A percentile compares a stretch with the other conserved stretches of the same genome.
phyloP scores from a whole-genome alignment of 2,113 vertebrate species.

The Phyllopteryx taeniolatus region DNA sequence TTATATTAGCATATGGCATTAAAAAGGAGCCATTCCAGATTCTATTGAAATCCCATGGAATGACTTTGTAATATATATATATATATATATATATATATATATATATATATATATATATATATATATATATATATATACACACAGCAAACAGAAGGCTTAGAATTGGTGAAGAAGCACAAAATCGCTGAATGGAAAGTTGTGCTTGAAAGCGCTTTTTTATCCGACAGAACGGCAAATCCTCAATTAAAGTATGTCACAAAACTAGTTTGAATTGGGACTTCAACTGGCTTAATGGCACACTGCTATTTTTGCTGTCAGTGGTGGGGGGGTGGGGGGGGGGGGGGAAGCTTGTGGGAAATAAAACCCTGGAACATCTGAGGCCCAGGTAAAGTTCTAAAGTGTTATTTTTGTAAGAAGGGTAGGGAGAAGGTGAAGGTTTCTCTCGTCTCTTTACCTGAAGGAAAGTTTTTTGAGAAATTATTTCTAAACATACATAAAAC shows the following conservation, averaged over 20 bases:
- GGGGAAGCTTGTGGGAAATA: constrained; percentile 61
- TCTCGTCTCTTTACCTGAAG: constrained; percentile 23
- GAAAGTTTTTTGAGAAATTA: constrained; percentile 27
- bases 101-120: background rate
- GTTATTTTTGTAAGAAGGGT: constrained; percentile 20
- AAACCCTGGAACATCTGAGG: constrained; percentile 60
- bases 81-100: background rate
- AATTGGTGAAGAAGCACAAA: constrained; percentile 73
- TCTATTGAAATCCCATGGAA: constrained; percentile 68
- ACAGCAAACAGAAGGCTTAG: constrained; percentile 67
- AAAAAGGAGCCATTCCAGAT: constrained; percentile 66
- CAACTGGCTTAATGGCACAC: constrained; percentile 69
- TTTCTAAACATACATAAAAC: background rate
- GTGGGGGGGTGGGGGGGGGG: constrained; percentile 26
- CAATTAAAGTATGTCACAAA: constrained; percentile 73
- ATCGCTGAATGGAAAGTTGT: constrained; percentile 69
- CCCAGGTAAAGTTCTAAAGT: constrained; percentile 42
- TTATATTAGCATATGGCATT: constrained; percentile 66
- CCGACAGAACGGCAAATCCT: constrained; percentile 65
- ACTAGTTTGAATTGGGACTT: constrained; percentile 70
- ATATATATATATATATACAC: constrained; percentile 24
- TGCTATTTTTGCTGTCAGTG: constrained; percentile 31
- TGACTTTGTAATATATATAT: constrained; percentile 58
- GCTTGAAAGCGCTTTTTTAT: constrained; percentile 68
- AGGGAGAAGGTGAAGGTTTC: constrained; percentile 43